Evolutionary conservation across 2,888 invertebrate genomes (phyloP).

Genomic region (Selenia dentaria): DNA sequence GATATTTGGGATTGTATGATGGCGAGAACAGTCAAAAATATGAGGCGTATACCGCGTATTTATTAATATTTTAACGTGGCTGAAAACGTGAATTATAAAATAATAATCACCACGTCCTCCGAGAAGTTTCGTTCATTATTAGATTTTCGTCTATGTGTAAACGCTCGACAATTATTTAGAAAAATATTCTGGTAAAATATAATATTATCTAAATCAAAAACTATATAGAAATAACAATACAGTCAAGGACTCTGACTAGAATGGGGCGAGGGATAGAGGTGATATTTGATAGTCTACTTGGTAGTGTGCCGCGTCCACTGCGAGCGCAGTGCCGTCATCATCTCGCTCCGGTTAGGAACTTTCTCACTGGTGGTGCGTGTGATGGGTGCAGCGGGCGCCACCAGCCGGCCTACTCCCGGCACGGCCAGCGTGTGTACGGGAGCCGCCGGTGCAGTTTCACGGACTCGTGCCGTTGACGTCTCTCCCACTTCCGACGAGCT

Average conservation of each 20-base stretch:
- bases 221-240: conserved; percentile 32
- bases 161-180: no score
- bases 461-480: conserved; percentile 19
- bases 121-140: no score
- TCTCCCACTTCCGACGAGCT: conserved; percentile 61
- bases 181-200: conserved; percentile 9
- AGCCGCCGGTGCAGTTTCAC: conserved; percentile 39
- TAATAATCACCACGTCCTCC: no score
- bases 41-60: conserved; percentile 6
- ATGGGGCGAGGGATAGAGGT: conserved; percentile 15
- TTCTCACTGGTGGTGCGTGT: conserved; percentile 93
- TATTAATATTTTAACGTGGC: no score
- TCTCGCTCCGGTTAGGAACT: conserved; percentile 93
- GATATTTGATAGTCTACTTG: conserved; percentile 79
- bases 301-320: conserved; percentile 95
- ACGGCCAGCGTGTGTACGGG: conserved; percentile 83
- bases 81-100: no score
- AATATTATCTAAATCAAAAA: neutral
- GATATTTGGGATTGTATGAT: conserved; percentile 12
- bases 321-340: conserved; percentile 92
- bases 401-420: conserved; percentile 61
- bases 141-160: no score
- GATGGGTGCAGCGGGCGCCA: conserved; percentile 86
- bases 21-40: conserved; percentile 8
- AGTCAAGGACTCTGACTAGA: conserved; percentile 45